Evolutionary conservation across 1,140 invertebrate genomes (phyloP), one percentile per base, ranked within the genome.

Genomic region (Drosophila miranda): DNA sequence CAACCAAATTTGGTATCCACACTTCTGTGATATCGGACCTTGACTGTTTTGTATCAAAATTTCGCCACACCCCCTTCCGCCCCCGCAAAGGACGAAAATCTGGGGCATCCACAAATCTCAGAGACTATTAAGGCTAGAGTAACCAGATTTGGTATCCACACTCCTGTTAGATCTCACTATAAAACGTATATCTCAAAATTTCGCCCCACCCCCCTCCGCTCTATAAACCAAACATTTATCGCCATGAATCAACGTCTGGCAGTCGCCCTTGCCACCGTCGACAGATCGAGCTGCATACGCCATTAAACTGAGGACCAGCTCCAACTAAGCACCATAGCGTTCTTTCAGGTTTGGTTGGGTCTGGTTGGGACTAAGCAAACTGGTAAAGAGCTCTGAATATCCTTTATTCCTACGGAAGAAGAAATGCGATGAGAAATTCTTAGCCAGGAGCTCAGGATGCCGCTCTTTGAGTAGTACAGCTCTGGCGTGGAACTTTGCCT

Each of bases 231-330:
- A 6, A 93, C 91, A 16, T 92, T 89, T 9, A 7, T 74, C 94
- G 7, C 94, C 94, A 46, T 95, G 93, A 66, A 92, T 92, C 13
- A 95, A 77, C 0, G 94, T 93, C 56, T 92, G 91, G 44, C 94
- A 93, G 43, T 93, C 92, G 3, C 92, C 88, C 1, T 90, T 69
- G 0, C 91, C 50, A 6, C 77, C 51, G 63, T 89, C 87, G 19
- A 73, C 75, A 11, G 54, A 49, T 1, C 72, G 63, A 6, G 53
- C 61, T 1, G 52, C 74, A 46, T 90, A 84, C 9, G 88, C 89
- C 64, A 90, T 67, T 2, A 89, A 3, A n/a, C 78, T 43, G 1
- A 44, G 19, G 1, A 89, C 16, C 14, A 60, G 46, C 2, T 69
- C 38, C 19, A 91, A 6, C 60, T 90, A 90, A 8, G 56, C 51